These are phyloP conservation scores for Harpalus rubripes DNA, from an alignment of 2,888 invertebrate species.

Conservation along the genomic window DNA sequence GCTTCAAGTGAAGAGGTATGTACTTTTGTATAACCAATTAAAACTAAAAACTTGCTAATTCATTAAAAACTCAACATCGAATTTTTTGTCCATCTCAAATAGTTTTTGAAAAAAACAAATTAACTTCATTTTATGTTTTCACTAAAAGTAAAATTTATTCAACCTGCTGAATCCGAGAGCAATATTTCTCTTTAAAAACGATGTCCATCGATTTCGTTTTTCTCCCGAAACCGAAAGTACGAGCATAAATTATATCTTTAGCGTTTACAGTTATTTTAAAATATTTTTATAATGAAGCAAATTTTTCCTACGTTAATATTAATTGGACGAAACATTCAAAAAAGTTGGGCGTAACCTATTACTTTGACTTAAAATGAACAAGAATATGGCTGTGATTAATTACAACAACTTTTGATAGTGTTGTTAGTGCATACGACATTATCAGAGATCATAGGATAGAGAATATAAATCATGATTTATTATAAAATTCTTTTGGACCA, in stretches of 20 bases:
- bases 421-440: neutral
- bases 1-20: too few relatives aligned
- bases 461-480: neutral
- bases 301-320: neutral
- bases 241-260: neutral
- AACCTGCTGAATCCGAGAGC: neutral
- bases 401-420: neutral
- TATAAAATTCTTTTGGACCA: neutral
- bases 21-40: too few relatives aligned
- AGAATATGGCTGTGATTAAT: neutral
- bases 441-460: neutral
- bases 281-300: neutral
- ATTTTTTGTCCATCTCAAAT: too few relatives aligned
- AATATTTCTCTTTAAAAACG: neutral
- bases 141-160: conserved; percentile 1
- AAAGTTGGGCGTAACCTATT: neutral
- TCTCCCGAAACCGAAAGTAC: neutral
- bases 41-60: too few relatives aligned
- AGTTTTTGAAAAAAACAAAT: neutral
- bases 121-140: neutral
- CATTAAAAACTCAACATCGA: too few relatives aligned
- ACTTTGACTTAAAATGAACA: too few relatives aligned
- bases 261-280: neutral
- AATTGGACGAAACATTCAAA: neutral
- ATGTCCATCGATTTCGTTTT: neutral